phyloP scores from a whole-genome alignment of 2,888 invertebrate species.

The Chrysomela aeneicollis region DNA sequence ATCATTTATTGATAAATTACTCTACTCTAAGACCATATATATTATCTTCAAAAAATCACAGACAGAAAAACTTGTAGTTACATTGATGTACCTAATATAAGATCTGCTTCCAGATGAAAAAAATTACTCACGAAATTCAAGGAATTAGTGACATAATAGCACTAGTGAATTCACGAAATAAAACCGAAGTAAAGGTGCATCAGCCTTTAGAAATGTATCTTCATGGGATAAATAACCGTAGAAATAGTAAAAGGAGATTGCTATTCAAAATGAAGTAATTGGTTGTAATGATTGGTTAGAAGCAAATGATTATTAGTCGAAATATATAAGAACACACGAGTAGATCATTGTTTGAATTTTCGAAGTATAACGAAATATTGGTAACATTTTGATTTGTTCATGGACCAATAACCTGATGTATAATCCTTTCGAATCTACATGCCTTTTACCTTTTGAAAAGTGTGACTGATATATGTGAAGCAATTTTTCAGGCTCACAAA shows the following conservation, averaged over 20 bases:
- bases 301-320: background rate
- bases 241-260: background rate
- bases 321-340: background rate
- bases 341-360: background rate
- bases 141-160: too few species aligned
- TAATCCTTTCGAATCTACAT: background rate
- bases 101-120: too few species aligned
- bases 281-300: background rate
- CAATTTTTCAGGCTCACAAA: background rate
- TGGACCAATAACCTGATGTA: background rate
- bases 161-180: constrained; percentile 10
- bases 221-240: constrained; percentile 10
- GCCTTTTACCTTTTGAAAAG: background rate
- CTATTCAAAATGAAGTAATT: background rate
- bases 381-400: background rate
- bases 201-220: constrained; percentile 6
- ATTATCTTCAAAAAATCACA: too few species aligned
- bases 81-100: too few species aligned
- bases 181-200: background rate
- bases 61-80: too few species aligned
- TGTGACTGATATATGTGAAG: background rate
- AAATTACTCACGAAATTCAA: too few species aligned
- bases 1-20: too few species aligned
- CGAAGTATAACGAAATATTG: background rate
- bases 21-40: too few species aligned